phyloP scores from a whole-genome alignment of 2,888 invertebrate species.

The Drosophila algonquin region DNA sequence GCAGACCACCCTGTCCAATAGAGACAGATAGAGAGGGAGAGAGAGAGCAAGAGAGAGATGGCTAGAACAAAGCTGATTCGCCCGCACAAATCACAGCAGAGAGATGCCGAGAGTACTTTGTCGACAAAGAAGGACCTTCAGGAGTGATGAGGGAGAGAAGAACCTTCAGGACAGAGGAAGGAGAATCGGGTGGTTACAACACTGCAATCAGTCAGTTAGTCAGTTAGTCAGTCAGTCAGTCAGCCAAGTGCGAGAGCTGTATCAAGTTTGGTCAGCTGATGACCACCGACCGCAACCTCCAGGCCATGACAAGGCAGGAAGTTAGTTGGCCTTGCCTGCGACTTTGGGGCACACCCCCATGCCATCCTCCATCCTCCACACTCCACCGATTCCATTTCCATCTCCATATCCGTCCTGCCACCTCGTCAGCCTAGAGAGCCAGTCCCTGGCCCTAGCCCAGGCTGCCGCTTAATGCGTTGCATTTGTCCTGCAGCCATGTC shows the following conservation, averaged over 20 bases:
- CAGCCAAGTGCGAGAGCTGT: background rate
- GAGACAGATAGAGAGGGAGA: slow-evolving; percentile 17
- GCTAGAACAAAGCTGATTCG: slow-evolving; percentile 60
- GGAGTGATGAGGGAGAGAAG: background rate
- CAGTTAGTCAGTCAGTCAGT: slow-evolving; percentile 21
- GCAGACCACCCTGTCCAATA: slow-evolving; percentile 4
- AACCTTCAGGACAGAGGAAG: no score
- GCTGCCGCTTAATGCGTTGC: slow-evolving; percentile 49
- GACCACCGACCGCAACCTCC: slow-evolving; percentile 43
- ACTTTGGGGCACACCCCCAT: slow-evolving; percentile 7
- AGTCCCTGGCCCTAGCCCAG: background rate
- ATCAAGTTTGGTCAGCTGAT: slow-evolving; percentile 53
- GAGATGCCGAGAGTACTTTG: background rate
- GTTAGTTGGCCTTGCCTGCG: slow-evolving; percentile 44
- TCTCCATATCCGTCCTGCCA: background rate
- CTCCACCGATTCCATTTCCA: background rate
- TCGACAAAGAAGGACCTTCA: slow-evolving; percentile 12
- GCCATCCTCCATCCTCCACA: background rate
- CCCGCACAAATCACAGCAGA: slow-evolving; percentile 35
- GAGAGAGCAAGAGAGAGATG: slow-evolving; percentile 17
- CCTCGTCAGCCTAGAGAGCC: slow-evolving; percentile 15
- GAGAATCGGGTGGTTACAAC: background rate
- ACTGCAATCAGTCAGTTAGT: slow-evolving; percentile 35
- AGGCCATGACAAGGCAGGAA: slow-evolving; percentile 41
- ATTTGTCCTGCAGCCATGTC: slow-evolving; percentile 57